Evolutionary conservation across 2,888 invertebrate genomes (phyloP).

Genomic region (Galeruca laticollis): DNA sequence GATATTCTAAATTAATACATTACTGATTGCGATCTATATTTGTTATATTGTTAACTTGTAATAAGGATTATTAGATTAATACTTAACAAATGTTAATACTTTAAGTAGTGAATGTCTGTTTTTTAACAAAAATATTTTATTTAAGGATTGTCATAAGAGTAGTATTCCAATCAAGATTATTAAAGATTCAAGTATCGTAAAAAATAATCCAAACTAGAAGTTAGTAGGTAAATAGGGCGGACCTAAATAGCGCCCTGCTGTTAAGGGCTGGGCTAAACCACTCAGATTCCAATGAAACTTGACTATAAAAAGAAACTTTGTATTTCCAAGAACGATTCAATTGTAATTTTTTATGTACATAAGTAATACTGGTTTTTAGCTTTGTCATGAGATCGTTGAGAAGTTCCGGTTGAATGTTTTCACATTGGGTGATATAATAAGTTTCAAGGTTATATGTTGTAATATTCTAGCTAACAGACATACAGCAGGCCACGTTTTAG

Average conservation of each 20-base stretch:
- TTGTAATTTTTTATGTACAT: not conserved
- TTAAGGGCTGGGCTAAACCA: slow-evolving; percentile 8
- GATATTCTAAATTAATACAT: too few species aligned
- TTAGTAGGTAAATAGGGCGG: not conserved
- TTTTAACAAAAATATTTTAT: too few species aligned
- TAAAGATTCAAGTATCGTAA: too few species aligned
- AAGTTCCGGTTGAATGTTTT: slow-evolving; percentile 49
- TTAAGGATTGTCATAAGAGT: too few species aligned
- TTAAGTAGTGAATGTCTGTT: too few species aligned
- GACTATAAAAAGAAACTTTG: not conserved
- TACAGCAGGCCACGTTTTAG: slow-evolving; percentile 49
- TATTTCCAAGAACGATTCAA: not conserved
- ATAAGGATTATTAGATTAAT: too few species aligned
- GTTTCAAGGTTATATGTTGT: slow-evolving; percentile 51
- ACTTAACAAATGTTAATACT: too few species aligned
- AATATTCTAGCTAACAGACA: slow-evolving; percentile 46
- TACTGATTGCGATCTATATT: too few species aligned
- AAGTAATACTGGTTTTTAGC: slow-evolving; percentile 10
- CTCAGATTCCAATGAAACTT: not conserved
- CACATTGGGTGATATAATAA: slow-evolving; percentile 52
- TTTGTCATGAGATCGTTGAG: slow-evolving; percentile 8
- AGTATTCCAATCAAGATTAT: too few species aligned
- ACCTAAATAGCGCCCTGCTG: not conserved
- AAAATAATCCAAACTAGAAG: too few species aligned
- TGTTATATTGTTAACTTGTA: too few species aligned